phyloP scores from a whole-genome alignment of 2,888 invertebrate species.

The Chaetoderma sp. region DNA sequence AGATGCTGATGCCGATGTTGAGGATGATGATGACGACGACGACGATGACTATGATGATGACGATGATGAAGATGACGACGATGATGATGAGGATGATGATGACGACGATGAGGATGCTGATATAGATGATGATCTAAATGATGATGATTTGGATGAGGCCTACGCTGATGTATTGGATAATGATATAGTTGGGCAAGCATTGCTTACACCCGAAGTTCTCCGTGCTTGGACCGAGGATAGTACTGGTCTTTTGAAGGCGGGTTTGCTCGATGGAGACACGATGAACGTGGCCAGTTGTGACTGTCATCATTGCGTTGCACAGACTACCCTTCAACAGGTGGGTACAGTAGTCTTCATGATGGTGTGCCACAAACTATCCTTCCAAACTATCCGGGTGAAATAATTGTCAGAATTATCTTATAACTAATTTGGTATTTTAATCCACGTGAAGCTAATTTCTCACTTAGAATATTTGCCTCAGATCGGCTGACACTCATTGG shows the following conservation, averaged over 20 bases:
- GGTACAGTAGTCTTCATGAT: no score
- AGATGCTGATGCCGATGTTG: slow-evolving; percentile 52
- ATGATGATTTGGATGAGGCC: slow-evolving; percentile 30
- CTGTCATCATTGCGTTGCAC: slow-evolving; percentile 59
- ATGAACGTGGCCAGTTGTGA: slow-evolving; percentile 42
- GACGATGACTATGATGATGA: slow-evolving; percentile 33
- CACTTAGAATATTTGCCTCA: no score
- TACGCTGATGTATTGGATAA: slow-evolving; percentile 5
- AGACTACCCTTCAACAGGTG: slow-evolving; percentile 54
- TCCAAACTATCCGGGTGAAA: neutral
- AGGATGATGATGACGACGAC: slow-evolving; percentile 43
- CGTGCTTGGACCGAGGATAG: neutral
- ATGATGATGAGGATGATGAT: slow-evolving; percentile 29
- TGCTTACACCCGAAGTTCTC: neutral
- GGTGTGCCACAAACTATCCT: no score
- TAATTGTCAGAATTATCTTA: no score
- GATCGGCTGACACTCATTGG: no score
- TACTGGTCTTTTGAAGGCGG: neutral
- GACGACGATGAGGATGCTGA: slow-evolving; percentile 34
- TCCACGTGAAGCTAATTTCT: no score
- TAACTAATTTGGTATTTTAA: no score
- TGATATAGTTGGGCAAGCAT: neutral
- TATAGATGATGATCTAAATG: slow-evolving; percentile 25
- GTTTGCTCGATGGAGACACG: neutral
- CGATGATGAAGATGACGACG: slow-evolving; percentile 30